Percentiles rank a stretch among this genome's conserved stretches.
phyloP scores from a whole-genome alignment of 2,113 vertebrate species.

The Ailurus styani region DNA sequence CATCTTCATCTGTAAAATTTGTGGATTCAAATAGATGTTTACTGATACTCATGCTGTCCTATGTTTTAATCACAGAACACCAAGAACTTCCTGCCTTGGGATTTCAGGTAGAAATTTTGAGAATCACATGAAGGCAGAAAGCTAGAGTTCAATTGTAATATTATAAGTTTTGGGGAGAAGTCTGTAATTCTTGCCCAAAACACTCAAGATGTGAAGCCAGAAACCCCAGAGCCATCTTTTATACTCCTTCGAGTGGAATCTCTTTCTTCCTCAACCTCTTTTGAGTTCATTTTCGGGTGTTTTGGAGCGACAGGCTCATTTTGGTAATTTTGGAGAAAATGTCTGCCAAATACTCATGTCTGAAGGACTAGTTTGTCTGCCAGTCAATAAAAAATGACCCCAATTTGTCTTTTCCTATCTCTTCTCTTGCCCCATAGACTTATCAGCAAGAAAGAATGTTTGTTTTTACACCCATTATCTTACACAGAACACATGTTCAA shows the following conservation, averaged over 20 bases:
- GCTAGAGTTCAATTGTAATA: not conserved
- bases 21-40: not conserved
- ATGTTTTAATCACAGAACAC: not conserved
- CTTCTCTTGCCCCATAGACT: not conserved
- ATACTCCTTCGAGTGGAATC: not conserved
- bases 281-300: not conserved
- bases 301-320: not conserved
- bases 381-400: not conserved
- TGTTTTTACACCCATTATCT: not conserved
- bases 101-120: not conserved
- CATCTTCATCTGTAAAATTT: conserved; percentile 15
- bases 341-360: not conserved
- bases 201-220: not conserved
- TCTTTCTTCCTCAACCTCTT: not conserved
- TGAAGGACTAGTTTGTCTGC: not conserved
- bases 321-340: not conserved
- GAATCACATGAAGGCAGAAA: not conserved
- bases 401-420: not conserved
- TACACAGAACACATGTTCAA: not conserved
- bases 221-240: not conserved
- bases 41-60: not conserved
- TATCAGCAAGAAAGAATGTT: not conserved
- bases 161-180: not conserved
- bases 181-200: not conserved
- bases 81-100: not conserved